Evolutionary conservation across 2,797 vertebrate genomes (phyloP).

Genomic region (Xyrichtys novacula): DNA sequence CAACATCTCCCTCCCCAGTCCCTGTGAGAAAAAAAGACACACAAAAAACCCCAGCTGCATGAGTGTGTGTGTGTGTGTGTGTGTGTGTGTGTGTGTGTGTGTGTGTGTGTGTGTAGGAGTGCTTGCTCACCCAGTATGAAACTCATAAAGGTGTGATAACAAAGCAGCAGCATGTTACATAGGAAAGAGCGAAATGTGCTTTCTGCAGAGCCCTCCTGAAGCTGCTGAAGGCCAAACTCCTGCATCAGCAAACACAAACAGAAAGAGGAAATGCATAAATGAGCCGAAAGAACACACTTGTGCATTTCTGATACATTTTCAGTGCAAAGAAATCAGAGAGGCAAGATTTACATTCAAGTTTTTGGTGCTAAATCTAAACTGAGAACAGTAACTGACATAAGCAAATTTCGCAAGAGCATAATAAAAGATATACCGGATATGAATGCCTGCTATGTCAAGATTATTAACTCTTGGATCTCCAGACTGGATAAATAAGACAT

Average conservation of each 20-base stretch:
- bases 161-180: conserved; percentile 97
- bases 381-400: neutral
- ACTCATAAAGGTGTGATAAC: conserved; percentile 99
- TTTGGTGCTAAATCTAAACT: neutral
- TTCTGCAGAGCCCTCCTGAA: conserved; percentile 91
- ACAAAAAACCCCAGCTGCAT: neutral
- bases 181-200: conserved; percentile 95
- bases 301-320: neutral
- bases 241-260: conserved; percentile 61
- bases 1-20: conserved; percentile 95
- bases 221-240: conserved; percentile 95
- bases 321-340: neutral
- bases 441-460: neutral
- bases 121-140: conserved; percentile 93
- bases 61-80: no score
- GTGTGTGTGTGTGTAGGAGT: neutral
- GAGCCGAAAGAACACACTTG: neutral
- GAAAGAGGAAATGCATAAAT: neutral
- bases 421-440: neutral
- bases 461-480: neutral
- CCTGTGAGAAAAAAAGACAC: conserved; percentile 80
- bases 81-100: neutral
- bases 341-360: no score
- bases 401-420: neutral
- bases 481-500: neutral